Percentiles rank a stretch among this genome's conserved stretches.
Evolutionary conservation across 2,888 invertebrate genomes (phyloP).

Genomic region (Ferrisia virgata): DNA sequence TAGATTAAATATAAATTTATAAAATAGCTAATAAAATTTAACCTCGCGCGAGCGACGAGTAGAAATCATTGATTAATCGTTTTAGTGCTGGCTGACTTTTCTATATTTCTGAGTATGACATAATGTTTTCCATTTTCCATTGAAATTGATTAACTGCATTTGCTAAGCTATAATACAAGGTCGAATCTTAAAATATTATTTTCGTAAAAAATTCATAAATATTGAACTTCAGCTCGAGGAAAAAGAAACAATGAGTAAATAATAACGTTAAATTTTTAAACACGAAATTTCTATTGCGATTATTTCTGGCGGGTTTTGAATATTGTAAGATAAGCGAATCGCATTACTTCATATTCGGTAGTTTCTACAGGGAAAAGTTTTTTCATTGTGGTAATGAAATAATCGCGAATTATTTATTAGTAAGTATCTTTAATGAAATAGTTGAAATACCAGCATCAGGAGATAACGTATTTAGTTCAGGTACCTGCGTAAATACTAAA

Average conservation of each 20-base stretch:
- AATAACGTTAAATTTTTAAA: background rate
- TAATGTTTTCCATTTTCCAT: background rate
- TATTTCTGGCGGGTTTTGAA: background rate
- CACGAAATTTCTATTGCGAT: background rate
- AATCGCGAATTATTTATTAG: background rate
- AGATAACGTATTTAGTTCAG: no score
- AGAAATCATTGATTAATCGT: background rate
- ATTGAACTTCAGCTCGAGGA: background rate
- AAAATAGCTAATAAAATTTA: background rate
- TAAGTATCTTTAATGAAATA: background rate
- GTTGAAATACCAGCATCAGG: background rate
- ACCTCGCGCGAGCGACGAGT: background rate
- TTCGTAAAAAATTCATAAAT: slow-evolving; percentile 1
- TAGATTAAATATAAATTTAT: no score
- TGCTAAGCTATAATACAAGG: background rate
- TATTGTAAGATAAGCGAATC: background rate
- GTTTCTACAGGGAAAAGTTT: background rate
- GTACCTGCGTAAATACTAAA: no score
- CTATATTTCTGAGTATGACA: background rate
- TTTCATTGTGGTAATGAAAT: background rate
- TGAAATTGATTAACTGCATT: background rate
- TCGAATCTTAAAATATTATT: background rate
- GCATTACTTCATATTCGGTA: no score
- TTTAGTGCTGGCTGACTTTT: background rate
- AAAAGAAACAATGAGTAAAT: background rate